These are phyloP conservation scores for Falco punctatus DNA, from an alignment of 2,113 vertebrate species.

Conservation along the genomic window DNA sequence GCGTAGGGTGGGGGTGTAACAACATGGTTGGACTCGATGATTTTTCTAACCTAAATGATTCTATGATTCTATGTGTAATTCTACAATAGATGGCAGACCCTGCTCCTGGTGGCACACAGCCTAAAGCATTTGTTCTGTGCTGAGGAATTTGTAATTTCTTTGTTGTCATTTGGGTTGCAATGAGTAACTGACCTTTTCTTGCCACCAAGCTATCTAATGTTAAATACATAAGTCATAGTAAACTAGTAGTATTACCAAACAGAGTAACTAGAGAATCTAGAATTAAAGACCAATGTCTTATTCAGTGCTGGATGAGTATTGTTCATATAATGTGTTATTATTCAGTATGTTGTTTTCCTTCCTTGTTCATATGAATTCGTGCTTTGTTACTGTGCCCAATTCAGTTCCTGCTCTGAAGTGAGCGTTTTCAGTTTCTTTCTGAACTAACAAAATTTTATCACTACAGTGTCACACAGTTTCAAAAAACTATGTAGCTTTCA, in stretches of 20 bases:
- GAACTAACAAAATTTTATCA: background rate
- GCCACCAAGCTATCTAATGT: background rate
- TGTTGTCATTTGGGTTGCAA: background rate
- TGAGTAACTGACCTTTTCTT: background rate
- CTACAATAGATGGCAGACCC: background rate
- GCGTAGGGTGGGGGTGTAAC: too few species aligned
- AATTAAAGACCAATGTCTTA: background rate
- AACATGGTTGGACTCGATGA: background rate
- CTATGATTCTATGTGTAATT: background rate
- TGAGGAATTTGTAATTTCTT: background rate
- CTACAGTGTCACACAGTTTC: background rate
- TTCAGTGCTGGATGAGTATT: background rate
- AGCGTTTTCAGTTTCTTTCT: background rate
- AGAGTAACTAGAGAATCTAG: background rate
- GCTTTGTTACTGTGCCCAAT: background rate
- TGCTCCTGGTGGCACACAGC: background rate
- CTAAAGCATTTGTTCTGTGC: background rate
- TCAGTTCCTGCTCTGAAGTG: background rate
- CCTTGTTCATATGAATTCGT: background rate
- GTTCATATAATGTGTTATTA: background rate
- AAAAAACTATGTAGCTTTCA: background rate
- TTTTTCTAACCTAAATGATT: too few species aligned
- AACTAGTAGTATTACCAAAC: background rate
- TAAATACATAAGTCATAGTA: background rate
- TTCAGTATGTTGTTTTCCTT: background rate